Percentiles rank a stretch among this genome's conserved stretches.
Conservation (phyloP, 2,888 invertebrate species). For the Melikaiella ostensackeni region DNA sequence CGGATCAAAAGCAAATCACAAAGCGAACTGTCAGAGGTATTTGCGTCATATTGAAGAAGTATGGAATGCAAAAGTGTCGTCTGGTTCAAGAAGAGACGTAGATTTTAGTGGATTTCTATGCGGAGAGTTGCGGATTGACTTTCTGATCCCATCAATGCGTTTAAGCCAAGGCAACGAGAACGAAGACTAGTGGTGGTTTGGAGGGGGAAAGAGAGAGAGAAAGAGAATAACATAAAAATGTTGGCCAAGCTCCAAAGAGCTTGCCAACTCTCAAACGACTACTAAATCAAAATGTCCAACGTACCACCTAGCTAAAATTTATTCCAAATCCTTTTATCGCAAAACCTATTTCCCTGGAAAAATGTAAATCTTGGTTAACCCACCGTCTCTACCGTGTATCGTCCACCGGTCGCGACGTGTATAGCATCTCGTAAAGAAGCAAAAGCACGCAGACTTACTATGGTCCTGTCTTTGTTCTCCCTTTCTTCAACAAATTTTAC, state of each 20-base stretch:
- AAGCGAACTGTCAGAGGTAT: background rate
- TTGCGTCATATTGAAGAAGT: constrained; percentile 1
- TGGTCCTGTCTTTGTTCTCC: background rate
- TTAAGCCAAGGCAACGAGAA: constrained; percentile 28
- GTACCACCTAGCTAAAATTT: constrained; percentile 65
- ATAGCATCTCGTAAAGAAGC: constrained; percentile 36
- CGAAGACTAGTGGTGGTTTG: constrained; percentile 8
- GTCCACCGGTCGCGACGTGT: constrained; percentile 38
- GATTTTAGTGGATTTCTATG: constrained; percentile 33
- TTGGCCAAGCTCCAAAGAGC: constrained; percentile 73
- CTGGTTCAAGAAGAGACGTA: background rate
- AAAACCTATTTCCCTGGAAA: constrained; percentile 70
- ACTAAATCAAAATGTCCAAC: constrained; percentile 73
- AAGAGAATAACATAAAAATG: constrained; percentile 71
- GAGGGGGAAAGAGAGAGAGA: background rate
- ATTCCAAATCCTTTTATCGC: constrained; percentile 74
- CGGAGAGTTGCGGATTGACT: constrained; percentile 20
- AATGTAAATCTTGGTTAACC: constrained; percentile 69
- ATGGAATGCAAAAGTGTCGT: background rate
- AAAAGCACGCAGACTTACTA: constrained; percentile 25
- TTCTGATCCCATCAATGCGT: constrained; percentile 36
- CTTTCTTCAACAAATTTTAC: constrained; percentile 19
- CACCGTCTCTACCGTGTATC: constrained; percentile 46
- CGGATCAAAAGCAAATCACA: background rate
- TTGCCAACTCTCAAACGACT: constrained; percentile 75